A percentile compares a stretch with the other conserved stretches of the same genome.
These are phyloP conservation scores for Mythimna albipuncta DNA, from an alignment of 2,888 invertebrate species.

Conservation along the genomic window DNA sequence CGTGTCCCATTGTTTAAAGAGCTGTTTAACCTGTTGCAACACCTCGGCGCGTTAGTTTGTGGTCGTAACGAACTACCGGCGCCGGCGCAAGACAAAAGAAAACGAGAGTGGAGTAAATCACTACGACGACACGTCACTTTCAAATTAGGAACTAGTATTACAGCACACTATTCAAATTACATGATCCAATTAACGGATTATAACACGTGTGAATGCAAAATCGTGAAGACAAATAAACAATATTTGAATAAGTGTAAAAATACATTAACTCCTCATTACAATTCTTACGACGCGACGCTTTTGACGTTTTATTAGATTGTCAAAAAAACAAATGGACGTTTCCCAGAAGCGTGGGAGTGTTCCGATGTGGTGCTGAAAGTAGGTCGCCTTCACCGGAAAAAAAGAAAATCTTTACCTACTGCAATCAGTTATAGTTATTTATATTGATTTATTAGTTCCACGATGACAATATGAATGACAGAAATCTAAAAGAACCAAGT, in stretches of 20 bases:
- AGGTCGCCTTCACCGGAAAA: constrained; percentile 78
- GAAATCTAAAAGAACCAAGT: constrained; percentile 1
- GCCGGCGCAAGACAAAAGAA: constrained; percentile 34
- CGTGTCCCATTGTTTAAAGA: constrained; percentile 37
- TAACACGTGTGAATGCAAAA: constrained; percentile 21
- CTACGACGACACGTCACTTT: constrained; percentile 33
- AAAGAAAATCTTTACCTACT: constrained; percentile 51
- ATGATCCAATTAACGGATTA: constrained; percentile 18
- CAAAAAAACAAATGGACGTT: constrained; percentile 78
- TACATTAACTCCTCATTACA: constrained; percentile 42
- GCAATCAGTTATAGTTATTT: constrained; percentile 39
- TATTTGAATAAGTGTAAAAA: constrained; percentile 43
- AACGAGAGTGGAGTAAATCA: constrained; percentile 44
- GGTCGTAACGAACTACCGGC: constrained; percentile 17
- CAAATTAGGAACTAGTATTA: constrained; percentile 35
- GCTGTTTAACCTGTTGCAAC: constrained; percentile 43
- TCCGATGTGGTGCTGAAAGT: constrained; percentile 70
- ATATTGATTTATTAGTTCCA: constrained; percentile 27
- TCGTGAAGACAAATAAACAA: constrained; percentile 28
- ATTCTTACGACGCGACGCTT: constrained; percentile 66
- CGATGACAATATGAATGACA: constrained; percentile 24
- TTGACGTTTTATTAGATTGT: constrained; percentile 80
- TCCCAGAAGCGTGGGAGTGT: constrained; percentile 84
- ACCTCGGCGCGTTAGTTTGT: constrained; percentile 25
- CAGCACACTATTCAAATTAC: neutral